phyloP scores from a whole-genome alignment of 2,113 vertebrate genomes.

The Vimba vimba region DNA sequence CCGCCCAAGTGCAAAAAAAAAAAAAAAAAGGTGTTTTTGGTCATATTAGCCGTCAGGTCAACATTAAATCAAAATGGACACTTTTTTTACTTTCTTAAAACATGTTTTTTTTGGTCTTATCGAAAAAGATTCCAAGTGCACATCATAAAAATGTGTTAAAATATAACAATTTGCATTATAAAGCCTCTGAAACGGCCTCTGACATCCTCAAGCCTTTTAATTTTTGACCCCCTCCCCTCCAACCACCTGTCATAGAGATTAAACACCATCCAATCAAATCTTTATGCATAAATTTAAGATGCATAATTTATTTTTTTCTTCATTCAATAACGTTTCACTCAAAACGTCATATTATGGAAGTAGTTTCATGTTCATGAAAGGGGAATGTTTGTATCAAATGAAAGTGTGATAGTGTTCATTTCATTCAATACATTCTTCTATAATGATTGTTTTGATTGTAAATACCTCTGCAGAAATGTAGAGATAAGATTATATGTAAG shows the following conservation, averaged over 20 bases:
- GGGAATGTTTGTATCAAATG: too few relatives aligned
- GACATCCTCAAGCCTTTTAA: neutral
- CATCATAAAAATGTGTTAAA: neutral
- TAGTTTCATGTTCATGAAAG: neutral
- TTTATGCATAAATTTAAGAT: neutral
- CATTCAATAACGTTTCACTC: neutral
- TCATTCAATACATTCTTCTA: neutral
- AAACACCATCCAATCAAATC: neutral
- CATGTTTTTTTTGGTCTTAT: neutral
- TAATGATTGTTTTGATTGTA: neutral
- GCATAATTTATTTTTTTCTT: neutral
- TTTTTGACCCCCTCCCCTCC: neutral
- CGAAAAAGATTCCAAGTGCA: neutral
- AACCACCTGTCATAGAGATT: neutral
- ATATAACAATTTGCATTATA: neutral
- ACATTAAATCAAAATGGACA: neutral
- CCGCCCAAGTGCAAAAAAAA: too few relatives aligned
- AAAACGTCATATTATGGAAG: neutral
- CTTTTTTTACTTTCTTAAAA: neutral
- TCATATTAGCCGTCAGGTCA: neutral
- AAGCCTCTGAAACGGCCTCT: neutral
- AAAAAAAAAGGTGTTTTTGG: too few relatives aligned
- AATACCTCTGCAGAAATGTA: neutral
- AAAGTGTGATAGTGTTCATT: neutral
- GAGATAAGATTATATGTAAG: neutral